Percentiles rank a stretch among this genome's conserved stretches.
Evolutionary conservation across 2,888 invertebrate genomes (phyloP).

Genomic region (Cerastis leucographa): DNA sequence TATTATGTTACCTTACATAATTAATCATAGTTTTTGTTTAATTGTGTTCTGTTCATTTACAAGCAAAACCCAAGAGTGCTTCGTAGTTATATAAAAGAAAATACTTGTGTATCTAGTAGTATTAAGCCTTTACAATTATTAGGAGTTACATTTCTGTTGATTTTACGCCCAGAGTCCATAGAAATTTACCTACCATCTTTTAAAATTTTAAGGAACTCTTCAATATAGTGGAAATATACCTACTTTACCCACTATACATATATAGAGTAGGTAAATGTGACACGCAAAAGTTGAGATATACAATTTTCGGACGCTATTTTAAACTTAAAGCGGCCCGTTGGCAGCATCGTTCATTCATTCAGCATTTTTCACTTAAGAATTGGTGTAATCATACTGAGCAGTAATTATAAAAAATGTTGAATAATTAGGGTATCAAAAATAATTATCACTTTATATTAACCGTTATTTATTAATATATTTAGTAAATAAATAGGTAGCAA

Average conservation of each 20-base stretch:
- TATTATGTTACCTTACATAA: slow-evolving; percentile 45
- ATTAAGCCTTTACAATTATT: slow-evolving; percentile 45
- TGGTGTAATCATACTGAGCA: no score
- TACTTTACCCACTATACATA: slow-evolving; percentile 44
- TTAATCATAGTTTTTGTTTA: slow-evolving; percentile 45
- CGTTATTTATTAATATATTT: no score
- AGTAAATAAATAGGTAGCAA: no score
- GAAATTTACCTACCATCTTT: slow-evolving; percentile 45
- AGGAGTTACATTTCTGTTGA: slow-evolving; percentile 46
- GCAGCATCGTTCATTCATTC: no score
- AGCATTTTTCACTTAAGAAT: no score
- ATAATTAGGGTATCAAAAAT: no score
- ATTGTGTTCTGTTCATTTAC: slow-evolving; percentile 44
- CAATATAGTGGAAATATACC: slow-evolving; percentile 46
- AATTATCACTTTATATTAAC: no score
- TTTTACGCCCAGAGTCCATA: slow-evolving; percentile 44
- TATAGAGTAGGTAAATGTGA: not conserved
- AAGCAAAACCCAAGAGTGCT: slow-evolving; percentile 43
- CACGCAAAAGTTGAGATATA: no score
- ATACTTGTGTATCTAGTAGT: slow-evolving; percentile 42
- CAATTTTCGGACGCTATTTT: no score
- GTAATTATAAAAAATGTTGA: no score
- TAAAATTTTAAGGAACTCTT: slow-evolving; percentile 45
- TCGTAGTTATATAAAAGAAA: slow-evolving; percentile 40
- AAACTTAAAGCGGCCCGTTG: no score